phyloP scores from a whole-genome alignment of 2,888 invertebrate genomes.

The Eustalomyia histrio region DNA sequence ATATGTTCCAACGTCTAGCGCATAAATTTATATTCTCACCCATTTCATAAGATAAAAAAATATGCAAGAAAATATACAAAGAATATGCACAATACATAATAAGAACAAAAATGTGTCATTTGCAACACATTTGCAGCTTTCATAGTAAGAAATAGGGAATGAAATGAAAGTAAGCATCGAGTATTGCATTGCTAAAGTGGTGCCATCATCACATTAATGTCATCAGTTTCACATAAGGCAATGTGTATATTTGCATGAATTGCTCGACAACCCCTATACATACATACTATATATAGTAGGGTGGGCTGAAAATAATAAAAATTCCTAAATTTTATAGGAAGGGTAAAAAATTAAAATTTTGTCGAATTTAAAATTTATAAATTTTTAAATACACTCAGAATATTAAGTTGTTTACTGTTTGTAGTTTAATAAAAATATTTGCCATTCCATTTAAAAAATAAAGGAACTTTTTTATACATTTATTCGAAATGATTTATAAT shows the following conservation, averaged over 20 bases:
- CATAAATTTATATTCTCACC: conserved; percentile 50
- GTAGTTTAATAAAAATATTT: no score
- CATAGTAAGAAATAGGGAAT: background rate
- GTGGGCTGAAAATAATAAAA: no score
- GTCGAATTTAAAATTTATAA: no score
- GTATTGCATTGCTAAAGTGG: conserved; percentile 22
- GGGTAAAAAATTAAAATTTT: no score
- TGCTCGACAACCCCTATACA: background rate
- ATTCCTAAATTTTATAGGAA: no score
- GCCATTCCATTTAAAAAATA: no score
- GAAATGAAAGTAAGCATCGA: background rate
- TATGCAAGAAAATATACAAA: background rate
- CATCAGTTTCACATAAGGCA: conserved; percentile 47
- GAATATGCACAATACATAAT: conserved; percentile 7
- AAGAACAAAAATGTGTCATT: conserved; percentile 56
- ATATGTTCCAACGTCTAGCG: conserved; percentile 31
- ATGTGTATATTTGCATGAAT: background rate
- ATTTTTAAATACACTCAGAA: no score
- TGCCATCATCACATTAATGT: conserved; percentile 57
- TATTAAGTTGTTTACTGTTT: no score
- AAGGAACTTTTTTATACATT: no score
- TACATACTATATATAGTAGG: background rate
- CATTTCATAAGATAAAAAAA: conserved; percentile 43
- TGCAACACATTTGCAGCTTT: conserved; percentile 57
- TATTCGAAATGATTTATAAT: no score